Conservation (phyloP, 2,888 invertebrate genomes). For the Furcula furcula region DNA sequence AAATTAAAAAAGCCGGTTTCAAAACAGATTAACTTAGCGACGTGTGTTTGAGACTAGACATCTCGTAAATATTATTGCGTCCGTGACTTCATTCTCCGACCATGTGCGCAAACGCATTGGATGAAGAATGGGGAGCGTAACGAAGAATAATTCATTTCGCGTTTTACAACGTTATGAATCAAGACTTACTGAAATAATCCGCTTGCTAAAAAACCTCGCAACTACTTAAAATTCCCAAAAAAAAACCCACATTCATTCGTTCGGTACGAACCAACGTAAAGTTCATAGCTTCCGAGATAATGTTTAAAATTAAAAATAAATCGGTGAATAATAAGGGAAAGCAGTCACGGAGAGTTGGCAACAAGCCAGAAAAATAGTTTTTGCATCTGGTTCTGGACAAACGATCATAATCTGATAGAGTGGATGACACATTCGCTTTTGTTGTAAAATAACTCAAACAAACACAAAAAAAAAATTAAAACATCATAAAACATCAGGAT, state of each 20-base stretch:
- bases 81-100: slow-evolving; percentile 42
- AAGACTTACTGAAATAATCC: slow-evolving; percentile 1
- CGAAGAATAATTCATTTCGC: slow-evolving; percentile 12
- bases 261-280: background rate
- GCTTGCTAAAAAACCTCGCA: background rate
- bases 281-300: slow-evolving; percentile 4
- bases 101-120: slow-evolving; percentile 32
- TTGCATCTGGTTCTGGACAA: slow-evolving; percentile 27
- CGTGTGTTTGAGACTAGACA: slow-evolving; percentile 28
- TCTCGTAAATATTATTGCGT: slow-evolving; percentile 34
- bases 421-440: slow-evolving; percentile 9
- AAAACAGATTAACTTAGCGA: slow-evolving; percentile 12
- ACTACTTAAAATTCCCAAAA: background rate
- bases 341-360: slow-evolving; percentile 40
- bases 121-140: slow-evolving; percentile 12
- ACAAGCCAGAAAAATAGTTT: slow-evolving; percentile 37
- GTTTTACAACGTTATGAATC: slow-evolving; percentile 12
- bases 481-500: too few relatives aligned
- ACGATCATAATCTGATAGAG: slow-evolving; percentile 23
- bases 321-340: slow-evolving; percentile 45
- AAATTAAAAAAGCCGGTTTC: slow-evolving; percentile 4
- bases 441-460: background rate
- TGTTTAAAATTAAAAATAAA: slow-evolving; percentile 42
- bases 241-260: too few relatives aligned
- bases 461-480: too few relatives aligned